Evolutionary conservation across 92 coral and sea anemone species (phyloP).

Genomic region (Scolanthus callimorphus): DNA sequence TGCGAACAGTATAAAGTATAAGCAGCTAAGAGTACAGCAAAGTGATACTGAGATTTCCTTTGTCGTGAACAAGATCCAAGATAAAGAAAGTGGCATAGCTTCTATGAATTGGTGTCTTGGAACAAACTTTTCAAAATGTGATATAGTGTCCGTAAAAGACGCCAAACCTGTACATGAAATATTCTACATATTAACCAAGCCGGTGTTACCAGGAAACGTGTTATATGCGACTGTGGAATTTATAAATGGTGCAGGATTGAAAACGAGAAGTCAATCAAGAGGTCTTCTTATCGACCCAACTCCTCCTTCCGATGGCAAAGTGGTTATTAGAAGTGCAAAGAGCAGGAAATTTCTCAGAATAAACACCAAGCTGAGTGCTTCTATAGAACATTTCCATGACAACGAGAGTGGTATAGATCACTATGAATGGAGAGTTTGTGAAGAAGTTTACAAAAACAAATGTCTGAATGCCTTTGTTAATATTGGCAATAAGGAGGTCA

Average conservation of each 20-base stretch:
- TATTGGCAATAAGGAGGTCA: constrained; percentile 32
- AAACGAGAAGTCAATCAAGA: constrained; percentile 8
- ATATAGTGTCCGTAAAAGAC: constrained; percentile 35
- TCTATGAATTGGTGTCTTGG: constrained; percentile 61
- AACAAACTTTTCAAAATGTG: constrained; percentile 20
- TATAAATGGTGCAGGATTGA: constrained; percentile 64
- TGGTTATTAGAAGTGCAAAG: constrained; percentile 26
- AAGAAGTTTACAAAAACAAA: constrained; percentile 11
- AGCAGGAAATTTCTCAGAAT: constrained; percentile 44
- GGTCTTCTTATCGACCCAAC: constrained; percentile 60
- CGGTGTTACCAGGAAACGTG: constrained; percentile 57
- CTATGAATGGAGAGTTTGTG: constrained; percentile 76
- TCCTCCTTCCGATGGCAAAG: constrained; percentile 65
- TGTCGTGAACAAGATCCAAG: constrained; percentile 45
- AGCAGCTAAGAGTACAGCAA: constrained; percentile 2
- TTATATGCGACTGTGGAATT: constrained; percentile 43
- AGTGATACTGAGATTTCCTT: constrained; percentile 25
- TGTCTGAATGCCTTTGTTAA: constrained; percentile 53
- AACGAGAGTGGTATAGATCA: constrained; percentile 54
- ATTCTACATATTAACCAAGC: constrained; percentile 24
- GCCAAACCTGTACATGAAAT: constrained; percentile 12
- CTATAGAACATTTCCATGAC: constrained; percentile 62
- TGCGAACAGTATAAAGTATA: background rate
- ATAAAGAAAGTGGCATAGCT: constrained; percentile 60
- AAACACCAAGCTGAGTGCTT: constrained; percentile 41